Percentiles rank a stretch among this genome's conserved stretches.
These are phyloP conservation scores for Petroica traversi DNA, from an alignment of 2,113 vertebrate species.

Conservation along the genomic window DNA sequence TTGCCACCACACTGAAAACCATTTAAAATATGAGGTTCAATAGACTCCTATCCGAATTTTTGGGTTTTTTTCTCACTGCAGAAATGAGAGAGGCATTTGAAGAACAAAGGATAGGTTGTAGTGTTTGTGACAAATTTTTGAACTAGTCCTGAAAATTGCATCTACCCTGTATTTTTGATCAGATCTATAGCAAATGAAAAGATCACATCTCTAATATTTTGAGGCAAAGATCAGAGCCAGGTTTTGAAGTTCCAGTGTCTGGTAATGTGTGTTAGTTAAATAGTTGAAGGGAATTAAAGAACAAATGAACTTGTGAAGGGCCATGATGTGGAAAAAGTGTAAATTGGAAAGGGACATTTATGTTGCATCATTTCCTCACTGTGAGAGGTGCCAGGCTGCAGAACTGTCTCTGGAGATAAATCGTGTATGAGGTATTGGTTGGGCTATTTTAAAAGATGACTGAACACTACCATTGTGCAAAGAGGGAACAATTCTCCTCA, in stretches of 20 bases:
- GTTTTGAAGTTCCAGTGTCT: not conserved
- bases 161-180: not conserved
- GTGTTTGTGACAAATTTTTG: not conserved
- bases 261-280: not conserved
- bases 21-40: not conserved
- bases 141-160: not conserved
- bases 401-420: slow-evolving; percentile 14
- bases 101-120: not conserved
- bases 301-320: not conserved
- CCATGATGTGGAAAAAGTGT: not conserved
- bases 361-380: slow-evolving; percentile 14
- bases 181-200: not conserved
- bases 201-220: not conserved
- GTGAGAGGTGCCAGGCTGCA: not conserved
- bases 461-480: not conserved
- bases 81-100: not conserved
- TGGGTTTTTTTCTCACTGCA: not conserved
- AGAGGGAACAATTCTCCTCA: not conserved
- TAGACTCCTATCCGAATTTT: not conserved
- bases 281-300: not conserved
- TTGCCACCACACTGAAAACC: not conserved
- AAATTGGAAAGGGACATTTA: not conserved
- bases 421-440: not conserved
- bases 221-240: not conserved
- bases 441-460: slow-evolving; percentile 47